A percentile compares a stretch with the other conserved stretches of the same genome.
Conservation (phyloP, 35 echinoderm and acorn worm species). For the Lytechinus pictus region DNA sequence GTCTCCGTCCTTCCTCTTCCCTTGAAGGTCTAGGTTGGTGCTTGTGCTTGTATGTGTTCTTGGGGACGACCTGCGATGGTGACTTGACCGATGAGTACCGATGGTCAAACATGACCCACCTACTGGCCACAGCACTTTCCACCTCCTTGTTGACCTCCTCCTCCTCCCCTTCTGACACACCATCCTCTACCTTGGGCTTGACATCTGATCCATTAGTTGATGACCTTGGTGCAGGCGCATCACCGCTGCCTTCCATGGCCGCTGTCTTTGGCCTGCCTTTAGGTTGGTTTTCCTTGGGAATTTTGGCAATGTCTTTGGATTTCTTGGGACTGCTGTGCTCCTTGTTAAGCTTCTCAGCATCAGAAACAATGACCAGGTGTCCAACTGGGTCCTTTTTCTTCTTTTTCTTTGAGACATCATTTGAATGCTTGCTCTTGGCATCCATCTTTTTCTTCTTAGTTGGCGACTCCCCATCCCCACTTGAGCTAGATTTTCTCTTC, state of each 20-base stretch:
- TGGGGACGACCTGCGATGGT: not conserved
- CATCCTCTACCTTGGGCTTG: conserved; percentile 22
- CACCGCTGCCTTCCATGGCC: not conserved
- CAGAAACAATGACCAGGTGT: not conserved
- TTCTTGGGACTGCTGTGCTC: not conserved
- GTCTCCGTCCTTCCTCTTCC: conserved; percentile 33
- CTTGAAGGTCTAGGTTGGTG: conserved; percentile 18
- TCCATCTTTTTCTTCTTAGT: conserved; percentile 24
- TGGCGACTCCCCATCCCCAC: not conserved
- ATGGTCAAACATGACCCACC: conserved; percentile 50
- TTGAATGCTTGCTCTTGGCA: not conserved
- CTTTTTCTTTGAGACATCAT: not conserved
- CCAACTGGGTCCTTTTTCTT: not conserved
- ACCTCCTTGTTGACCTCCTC: not conserved
- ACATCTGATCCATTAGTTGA: not conserved
- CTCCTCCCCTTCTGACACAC: conserved; percentile 25
- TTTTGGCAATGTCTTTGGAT: not conserved
- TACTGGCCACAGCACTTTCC: not conserved
- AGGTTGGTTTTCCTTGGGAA: not conserved
- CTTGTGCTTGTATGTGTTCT: conserved; percentile 39
- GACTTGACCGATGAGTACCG: conserved; percentile 30
- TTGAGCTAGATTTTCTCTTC: not conserved
- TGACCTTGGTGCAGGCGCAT: not conserved
- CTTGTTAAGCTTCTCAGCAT: not conserved
- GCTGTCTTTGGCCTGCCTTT: not conserved